Percentiles rank a stretch among this genome's conserved stretches.
These are phyloP conservation scores for Hydrolagus colliei DNA, from an alignment of 2,797 vertebrate genomes.

Conservation along the genomic window DNA sequence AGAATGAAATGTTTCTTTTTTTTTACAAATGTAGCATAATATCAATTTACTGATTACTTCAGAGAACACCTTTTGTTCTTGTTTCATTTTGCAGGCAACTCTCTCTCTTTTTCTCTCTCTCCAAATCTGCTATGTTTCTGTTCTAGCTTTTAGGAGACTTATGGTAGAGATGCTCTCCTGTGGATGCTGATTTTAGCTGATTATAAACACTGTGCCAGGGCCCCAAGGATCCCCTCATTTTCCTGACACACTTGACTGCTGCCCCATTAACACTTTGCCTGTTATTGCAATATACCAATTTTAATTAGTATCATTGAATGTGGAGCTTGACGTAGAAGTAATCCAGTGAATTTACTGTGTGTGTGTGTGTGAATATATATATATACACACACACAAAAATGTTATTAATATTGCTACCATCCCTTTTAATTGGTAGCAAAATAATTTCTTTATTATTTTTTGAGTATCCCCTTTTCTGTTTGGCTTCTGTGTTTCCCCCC, in stretches of 20 bases:
- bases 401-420: conserved; percentile 28
- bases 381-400: conserved; percentile 33
- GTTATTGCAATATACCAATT: conserved; percentile 59
- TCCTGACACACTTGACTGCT: conserved; percentile 65
- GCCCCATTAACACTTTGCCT: conserved; percentile 72
- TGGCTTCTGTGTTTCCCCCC: background rate
- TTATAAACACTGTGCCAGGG: conserved; percentile 52
- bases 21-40: too few relatives aligned
- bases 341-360: conserved; percentile 38
- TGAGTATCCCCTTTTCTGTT: background rate
- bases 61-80: too few relatives aligned
- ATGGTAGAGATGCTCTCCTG: conserved; percentile 45
- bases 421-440: conserved; percentile 32
- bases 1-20: background rate
- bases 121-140: background rate
- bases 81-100: background rate
- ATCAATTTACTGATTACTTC: too few relatives aligned
- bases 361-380: background rate
- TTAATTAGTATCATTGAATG: conserved; percentile 71
- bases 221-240: conserved; percentile 68
- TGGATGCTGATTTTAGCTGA: conserved; percentile 42
- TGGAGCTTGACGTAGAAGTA: conserved; percentile 46
- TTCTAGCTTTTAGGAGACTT: conserved; percentile 56
- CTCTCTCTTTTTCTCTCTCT: background rate
- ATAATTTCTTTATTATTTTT: conserved; percentile 9